Evolutionary conservation across 2,888 invertebrate genomes (phyloP), one percentile per base, ranked within the genome.

Genomic region (Patella depressa): DNA sequence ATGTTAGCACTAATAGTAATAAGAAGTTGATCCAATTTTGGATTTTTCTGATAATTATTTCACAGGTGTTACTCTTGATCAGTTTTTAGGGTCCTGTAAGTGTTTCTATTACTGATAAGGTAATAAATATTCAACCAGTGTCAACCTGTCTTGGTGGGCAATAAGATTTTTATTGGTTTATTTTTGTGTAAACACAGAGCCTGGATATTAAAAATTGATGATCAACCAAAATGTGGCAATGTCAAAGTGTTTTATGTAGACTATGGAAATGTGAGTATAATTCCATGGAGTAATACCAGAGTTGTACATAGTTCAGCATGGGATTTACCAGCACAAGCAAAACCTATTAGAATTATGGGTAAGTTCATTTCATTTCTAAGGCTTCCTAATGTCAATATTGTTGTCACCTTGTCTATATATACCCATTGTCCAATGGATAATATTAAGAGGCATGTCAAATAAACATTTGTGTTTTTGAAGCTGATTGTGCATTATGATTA

Each of bases 181-280:
- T 45, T 45, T 45, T 45, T 34, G 0, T 45, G 3, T 45, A 45
- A 5, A 9, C 74, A 78, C 74, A 78, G 78, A 53, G 78, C 74
- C 17, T 78, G 72, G 71, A 71, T 74, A 17, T 57, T 78, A 71
- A 69, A 71, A 29, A 34, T 70, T 15, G 53, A 24, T 71, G 29
- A 70, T 12, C 9, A 65, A 11, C 12, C n/a, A 3, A 34, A 53
- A 2, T 45, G 75, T 14, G 74, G 74, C 5, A 65, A 72, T 34
- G 74, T 72, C 15, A 82, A 82, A 54, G 75, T 84, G 2, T 71
- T 84, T 4, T 84, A 78, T 72, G 55, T 84, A 11, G 84, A 84
- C 65, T 84, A 83, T 72, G 84, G 84, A 5, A 84, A 84, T 71
- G 77, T 70, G n/a, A 73, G 74, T n/a, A 53, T 75, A 14, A 19